These are phyloP conservation scores for Eulemur rubriventer DNA, from an alignment of 2,797 vertebrate genomes.

Conservation along the genomic window DNA sequence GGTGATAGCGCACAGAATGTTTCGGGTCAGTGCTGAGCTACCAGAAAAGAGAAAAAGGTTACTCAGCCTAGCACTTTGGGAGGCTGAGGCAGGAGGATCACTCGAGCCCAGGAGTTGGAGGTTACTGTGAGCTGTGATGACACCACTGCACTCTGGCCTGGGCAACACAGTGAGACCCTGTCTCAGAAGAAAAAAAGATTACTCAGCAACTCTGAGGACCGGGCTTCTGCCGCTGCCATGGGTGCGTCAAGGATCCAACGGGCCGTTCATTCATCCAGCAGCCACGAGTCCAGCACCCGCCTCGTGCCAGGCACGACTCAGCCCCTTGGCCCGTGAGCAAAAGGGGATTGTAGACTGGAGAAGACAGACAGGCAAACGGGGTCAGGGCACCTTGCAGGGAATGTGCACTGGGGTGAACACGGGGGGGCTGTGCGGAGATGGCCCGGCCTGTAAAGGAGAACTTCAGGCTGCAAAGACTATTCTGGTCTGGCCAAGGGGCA, in stretches of 20 bases:
- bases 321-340: background rate
- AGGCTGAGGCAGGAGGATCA: background rate
- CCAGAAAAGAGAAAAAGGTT: background rate
- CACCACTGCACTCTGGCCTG: background rate
- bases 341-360: too few relatives aligned
- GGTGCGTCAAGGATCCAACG: rapidly evolving
- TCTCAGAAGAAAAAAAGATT: background rate
- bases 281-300: background rate
- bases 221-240: background rate
- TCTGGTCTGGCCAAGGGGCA: background rate
- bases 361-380: background rate
- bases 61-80: background rate
- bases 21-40: background rate
- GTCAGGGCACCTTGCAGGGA: background rate
- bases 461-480: background rate
- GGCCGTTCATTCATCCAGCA: background rate
- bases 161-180: background rate
- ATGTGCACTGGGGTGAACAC: too few relatives aligned
- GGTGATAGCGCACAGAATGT: background rate
- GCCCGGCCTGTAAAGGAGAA: background rate
- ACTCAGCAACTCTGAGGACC: background rate
- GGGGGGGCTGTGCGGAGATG: background rate
- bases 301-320: background rate
- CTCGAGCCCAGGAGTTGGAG: background rate
- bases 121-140: background rate